Conservation (phyloP, 2,797 vertebrate species). For the Xenopus petersii region DNA sequence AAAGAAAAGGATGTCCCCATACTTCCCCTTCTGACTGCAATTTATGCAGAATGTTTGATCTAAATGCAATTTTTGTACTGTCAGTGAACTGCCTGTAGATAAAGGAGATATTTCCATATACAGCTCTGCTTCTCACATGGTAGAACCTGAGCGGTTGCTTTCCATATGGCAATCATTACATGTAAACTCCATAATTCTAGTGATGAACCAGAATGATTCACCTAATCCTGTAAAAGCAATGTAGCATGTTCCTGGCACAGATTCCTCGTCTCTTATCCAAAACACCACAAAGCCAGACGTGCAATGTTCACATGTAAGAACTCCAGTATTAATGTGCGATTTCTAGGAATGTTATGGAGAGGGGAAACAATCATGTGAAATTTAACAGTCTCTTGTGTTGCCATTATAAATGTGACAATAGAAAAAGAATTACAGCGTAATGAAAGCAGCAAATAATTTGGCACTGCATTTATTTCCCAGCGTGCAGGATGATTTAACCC, state of each 20-base stretch:
- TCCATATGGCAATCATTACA: conserved; percentile 5
- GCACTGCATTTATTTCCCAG: too few species aligned
- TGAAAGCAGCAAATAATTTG: too few species aligned
- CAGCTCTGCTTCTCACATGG: neutral
- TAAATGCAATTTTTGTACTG: too few species aligned
- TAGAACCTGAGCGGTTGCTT: neutral
- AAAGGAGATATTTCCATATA: neutral
- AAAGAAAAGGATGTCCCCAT: too few species aligned
- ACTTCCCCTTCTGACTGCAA: neutral
- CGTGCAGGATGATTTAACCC: too few species aligned
- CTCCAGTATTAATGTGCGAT: neutral
- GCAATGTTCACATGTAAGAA: conserved; percentile 5
- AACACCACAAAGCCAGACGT: conserved; percentile 2
- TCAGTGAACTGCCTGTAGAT: too few species aligned
- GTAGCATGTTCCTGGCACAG: conserved; percentile 7
- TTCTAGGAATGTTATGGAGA: neutral
- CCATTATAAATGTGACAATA: too few species aligned
- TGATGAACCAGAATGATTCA: neutral
- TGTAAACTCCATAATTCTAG: neutral
- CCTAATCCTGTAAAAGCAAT: neutral
- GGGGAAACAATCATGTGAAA: neutral
- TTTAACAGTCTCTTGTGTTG: too few species aligned
- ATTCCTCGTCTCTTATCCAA: conserved; percentile 15
- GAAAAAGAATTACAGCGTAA: too few species aligned
- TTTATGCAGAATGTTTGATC: too few species aligned